Base-by-base conservation (phyloP, 2,888 invertebrate genomes). In the Tenthredo amoena region DNA sequence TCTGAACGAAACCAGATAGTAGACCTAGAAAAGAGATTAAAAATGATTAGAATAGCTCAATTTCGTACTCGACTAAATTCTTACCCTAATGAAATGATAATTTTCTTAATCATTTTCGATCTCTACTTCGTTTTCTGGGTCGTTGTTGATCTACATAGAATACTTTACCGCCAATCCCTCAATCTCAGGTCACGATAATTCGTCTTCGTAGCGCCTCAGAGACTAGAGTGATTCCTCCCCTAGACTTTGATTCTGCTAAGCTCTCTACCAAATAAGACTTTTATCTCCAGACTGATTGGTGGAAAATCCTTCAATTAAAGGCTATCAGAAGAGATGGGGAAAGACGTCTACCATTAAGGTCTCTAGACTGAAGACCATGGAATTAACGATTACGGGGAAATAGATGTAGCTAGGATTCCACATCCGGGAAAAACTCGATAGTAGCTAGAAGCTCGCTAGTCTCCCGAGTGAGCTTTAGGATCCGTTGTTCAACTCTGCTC, bases 251-350 rank as follows among this genome's bases (percentile, higher is more conserved):
- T 77, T 77, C 31, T 37, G 55, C 3, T 77, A 55, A 77, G 77
- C 77, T 47, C 77, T 77, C 31, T 31, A 55, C 55, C 77, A 31
- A 77, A 77, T 77, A 77, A 77, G 77, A 77, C 50, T 77, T 77
- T 77, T 77, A 77, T 77, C 77, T 77, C 55, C 34, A 34, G 50
- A 55, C 77, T 77, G 77, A 77, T 77, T 77, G 77, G 77, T 55
- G 77, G 77, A 55, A 77, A 77, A 77, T 77, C 77, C 77, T 18
- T 31, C 77, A 77, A 77, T 77, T 77, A 77, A 55, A 77, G 77
- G 77, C 77, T 9, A 77, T 77, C 77, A 34, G 77, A 50, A 55
- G 77, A 55, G 55, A 77, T 77, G n/a, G 77, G 55, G 31, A 55
- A 47, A 15, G 77, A 55, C 77, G 50, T 50, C 77, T 77, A 55